Evolutionary conservation across 2,888 invertebrate species (phyloP).

Genomic region (Oscheius sp.): DNA sequence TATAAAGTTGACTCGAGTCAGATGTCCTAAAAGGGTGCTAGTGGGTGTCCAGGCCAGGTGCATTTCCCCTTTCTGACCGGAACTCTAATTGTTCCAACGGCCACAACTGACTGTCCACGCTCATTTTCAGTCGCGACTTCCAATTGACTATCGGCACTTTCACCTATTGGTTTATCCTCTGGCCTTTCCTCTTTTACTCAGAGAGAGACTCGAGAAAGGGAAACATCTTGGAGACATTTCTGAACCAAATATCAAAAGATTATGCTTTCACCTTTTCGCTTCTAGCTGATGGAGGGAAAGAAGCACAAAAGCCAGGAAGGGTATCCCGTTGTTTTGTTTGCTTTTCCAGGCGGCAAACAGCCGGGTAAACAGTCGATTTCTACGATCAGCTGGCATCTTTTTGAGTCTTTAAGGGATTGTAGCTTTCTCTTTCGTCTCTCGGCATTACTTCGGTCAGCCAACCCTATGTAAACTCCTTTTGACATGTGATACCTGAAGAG

Average conservation of each 20-base stretch:
- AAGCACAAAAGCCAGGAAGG: not conserved
- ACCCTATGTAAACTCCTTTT: not conserved
- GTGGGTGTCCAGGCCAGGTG: slow-evolving; percentile 7
- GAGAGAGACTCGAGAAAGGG: not conserved
- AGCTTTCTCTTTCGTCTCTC: not conserved
- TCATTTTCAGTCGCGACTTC: slow-evolving; percentile 28
- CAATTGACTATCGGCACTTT: slow-evolving; percentile 22
- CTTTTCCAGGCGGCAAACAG: not conserved
- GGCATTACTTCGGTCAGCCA: not conserved
- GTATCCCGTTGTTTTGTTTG: not conserved
- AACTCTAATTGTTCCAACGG: slow-evolving; percentile 12
- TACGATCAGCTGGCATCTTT: not conserved
- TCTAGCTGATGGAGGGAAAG: not conserved
- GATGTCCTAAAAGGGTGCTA: not conserved
- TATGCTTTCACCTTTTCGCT: too few relatives aligned
- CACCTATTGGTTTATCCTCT: slow-evolving; percentile 8
- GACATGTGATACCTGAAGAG: not conserved
- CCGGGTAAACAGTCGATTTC: not conserved
- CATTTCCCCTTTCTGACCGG: slow-evolving; percentile 17
- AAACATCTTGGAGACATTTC: not conserved
- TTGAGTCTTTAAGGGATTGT: not conserved
- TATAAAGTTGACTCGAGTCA: slow-evolving; percentile 8
- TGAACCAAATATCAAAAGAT: too few relatives aligned
- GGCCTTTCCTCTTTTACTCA: too few relatives aligned
- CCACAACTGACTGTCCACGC: not conserved